Conservation (phyloP, 2,888 invertebrate species). For the Acanthosepion pharaonis region DNA sequence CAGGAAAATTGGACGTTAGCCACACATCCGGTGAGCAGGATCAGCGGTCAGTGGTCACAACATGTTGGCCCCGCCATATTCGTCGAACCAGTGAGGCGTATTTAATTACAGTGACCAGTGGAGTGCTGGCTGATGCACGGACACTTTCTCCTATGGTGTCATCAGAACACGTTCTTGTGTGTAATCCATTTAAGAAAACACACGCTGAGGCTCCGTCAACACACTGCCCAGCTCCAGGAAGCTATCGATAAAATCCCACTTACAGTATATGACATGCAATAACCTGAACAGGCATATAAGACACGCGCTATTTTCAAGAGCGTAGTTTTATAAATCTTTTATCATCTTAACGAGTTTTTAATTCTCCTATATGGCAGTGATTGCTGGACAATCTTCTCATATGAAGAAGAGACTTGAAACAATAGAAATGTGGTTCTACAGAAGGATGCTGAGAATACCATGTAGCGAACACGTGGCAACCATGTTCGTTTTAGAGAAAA, state of each 20-base stretch:
- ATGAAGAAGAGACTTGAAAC: too few species aligned
- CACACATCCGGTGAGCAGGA: not conserved
- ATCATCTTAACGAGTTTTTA: too few species aligned
- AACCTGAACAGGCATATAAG: not conserved
- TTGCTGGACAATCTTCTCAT: too few species aligned
- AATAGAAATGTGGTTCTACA: too few species aligned
- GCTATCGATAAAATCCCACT: not conserved
- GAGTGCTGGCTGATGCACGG: not conserved
- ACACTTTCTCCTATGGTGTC: not conserved
- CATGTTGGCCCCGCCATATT: not conserved
- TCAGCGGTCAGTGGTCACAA: not conserved
- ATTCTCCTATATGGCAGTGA: too few species aligned
- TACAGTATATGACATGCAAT: not conserved
- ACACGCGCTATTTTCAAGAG: too few species aligned
- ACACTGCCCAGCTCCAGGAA: not conserved
- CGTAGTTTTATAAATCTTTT: too few species aligned
- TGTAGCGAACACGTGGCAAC: too few species aligned
- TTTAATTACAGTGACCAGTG: not conserved
- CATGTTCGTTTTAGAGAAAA: too few species aligned
- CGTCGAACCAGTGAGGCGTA: not conserved
- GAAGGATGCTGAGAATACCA: too few species aligned
- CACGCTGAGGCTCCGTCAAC: not conserved
- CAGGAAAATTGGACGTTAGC: constrained; percentile 21
- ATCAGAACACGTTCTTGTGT: not conserved
- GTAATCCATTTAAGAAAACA: not conserved